Base-by-base conservation (phyloP, 2,797 vertebrate genomes). In the Epinephelus coioides region DNA sequence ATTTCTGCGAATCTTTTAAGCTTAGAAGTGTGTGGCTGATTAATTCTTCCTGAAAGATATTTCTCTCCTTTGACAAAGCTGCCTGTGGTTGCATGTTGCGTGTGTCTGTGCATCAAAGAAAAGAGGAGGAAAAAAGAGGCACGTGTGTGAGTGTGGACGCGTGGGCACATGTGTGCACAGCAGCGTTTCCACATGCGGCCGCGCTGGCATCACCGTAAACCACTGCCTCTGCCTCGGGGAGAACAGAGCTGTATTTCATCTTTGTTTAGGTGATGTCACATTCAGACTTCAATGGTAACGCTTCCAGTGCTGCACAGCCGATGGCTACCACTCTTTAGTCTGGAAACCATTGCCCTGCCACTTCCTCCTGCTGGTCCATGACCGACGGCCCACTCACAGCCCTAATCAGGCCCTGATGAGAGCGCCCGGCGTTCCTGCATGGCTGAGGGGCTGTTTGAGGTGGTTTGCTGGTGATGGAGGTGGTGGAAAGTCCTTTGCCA, bases 241-340 rank as follows among this genome's bases (percentile, higher is more conserved):
- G 75, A 81, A 69, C 61, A 86, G 49, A 51, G 47, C 43, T 50
- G 1, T 63, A 73, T 82, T 89, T 87, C 73, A 49, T 88, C 83
- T 86, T 73, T 79, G 80, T 87, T 90, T 85, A 79, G 82, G 84
- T 88, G 86, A 92, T 88, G 85, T 91, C 89, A 87, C 86, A 30
- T 83, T 80, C 63, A 72, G 73, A 86, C 79, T 76, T 87, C 54
- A 77, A 59, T 55, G 46, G 76, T 46, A 62, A 50, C 1, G 53
- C 79, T 74, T 78, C 53, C 78, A 70, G 65, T 67, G 72, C 73
- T 61, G 64, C 73, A 21, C 40, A 69, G 61, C 84, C 74, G 69
- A 78, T 44, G 50, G 81, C 71, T 46, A 65, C 76, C 82, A 19
- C 68, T 77, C 81, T 73, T 60, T 3, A 61, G 79, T 79, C 90